phyloP scores from a whole-genome alignment of 2,888 invertebrate genomes.

The Diaphora mendica region DNA sequence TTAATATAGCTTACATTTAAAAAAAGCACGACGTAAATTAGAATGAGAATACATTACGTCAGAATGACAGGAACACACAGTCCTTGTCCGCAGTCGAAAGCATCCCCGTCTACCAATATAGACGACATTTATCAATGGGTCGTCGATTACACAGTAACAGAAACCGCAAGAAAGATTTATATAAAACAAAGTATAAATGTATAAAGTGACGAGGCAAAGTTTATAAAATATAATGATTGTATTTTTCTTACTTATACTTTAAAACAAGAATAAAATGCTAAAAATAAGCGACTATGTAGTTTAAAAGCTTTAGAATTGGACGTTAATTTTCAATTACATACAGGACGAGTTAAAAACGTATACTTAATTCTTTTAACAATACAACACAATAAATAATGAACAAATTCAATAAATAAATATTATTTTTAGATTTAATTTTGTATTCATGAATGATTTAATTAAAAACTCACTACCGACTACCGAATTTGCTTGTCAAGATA shows the following conservation, averaged over 20 bases:
- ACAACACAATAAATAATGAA: no score
- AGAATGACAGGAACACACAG: not conserved
- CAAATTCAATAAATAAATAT: no score
- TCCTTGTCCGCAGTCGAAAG: not conserved
- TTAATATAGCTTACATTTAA: no score
- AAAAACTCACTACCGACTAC: no score
- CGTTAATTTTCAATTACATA: conserved; percentile 36
- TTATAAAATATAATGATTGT: not conserved
- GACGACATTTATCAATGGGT: not conserved
- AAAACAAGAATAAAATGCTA: not conserved
- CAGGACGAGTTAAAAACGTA: not conserved
- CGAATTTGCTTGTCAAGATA: no score
- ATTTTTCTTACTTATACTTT: not conserved
- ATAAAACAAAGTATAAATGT: not conserved
- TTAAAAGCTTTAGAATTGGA: conserved; percentile 38
- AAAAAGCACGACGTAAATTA: no score
- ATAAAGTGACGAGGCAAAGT: not conserved
- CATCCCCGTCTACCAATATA: not conserved
- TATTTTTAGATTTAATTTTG: no score
- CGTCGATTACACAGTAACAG: not conserved
- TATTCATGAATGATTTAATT: no score
- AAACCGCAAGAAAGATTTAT: not conserved
- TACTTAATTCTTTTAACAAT: no score
- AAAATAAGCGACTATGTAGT: not conserved
- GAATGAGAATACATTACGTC: no score